These are phyloP conservation scores for Ameiurus melas DNA, from an alignment of 2,113 vertebrate species.

Conservation along the genomic window DNA sequence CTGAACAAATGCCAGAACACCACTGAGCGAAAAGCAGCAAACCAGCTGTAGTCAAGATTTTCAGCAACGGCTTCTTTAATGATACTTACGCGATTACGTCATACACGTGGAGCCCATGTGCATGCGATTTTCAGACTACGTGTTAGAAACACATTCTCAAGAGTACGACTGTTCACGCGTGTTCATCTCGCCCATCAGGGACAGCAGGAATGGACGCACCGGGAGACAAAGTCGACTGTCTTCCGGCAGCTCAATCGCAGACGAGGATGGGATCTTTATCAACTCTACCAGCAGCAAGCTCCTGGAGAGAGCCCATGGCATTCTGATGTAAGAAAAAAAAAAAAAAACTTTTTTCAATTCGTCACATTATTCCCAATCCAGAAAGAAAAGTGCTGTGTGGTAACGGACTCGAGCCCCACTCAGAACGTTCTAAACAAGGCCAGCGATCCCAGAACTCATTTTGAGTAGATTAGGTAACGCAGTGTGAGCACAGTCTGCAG, in stretches of 20 bases:
- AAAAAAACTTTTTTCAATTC: neutral
- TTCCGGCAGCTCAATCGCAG: slow-evolving; percentile 71
- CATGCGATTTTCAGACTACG: slow-evolving; percentile 28
- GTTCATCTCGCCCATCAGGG: slow-evolving; percentile 64
- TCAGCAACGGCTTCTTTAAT: neutral
- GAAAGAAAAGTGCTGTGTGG: neutral
- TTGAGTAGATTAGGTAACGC: neutral
- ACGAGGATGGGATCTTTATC: slow-evolving; percentile 91
- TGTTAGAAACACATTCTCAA: no score
- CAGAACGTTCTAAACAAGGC: neutral
- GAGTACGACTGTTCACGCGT: slow-evolving; percentile 2
- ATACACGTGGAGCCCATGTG: neutral
- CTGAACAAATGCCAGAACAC: neutral
- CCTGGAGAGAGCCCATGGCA: slow-evolving; percentile 93
- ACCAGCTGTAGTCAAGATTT: neutral
- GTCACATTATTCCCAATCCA: neutral
- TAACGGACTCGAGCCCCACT: neutral
- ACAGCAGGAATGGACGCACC: slow-evolving; percentile 80
- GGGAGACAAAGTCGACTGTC: slow-evolving; percentile 75
- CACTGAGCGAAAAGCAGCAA: neutral
- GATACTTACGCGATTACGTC: neutral
- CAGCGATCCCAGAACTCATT: neutral
- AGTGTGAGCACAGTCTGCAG: neutral
- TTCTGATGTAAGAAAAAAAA: slow-evolving; percentile 89
- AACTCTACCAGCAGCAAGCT: slow-evolving; percentile 90